A percentile compares a stretch with the other conserved stretches of the same genome.
These are phyloP conservation scores for Acridotheres tristis DNA, from an alignment of 2,797 vertebrate genomes.

Conservation along the genomic window DNA sequence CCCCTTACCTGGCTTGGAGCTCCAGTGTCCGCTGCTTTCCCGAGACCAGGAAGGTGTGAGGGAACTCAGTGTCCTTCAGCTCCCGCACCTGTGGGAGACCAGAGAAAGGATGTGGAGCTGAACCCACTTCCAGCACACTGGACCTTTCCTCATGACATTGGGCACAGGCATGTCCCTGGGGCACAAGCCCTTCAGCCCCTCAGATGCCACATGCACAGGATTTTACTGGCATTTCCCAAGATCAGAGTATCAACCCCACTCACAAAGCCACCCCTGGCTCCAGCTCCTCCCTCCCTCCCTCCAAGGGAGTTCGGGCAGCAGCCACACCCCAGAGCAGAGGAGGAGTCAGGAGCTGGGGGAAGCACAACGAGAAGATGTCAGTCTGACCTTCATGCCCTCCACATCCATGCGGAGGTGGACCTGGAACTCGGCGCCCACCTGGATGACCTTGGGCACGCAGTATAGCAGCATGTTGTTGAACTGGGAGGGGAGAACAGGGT, in stretches of 20 bases:
- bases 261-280: background rate
- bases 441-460: constrained; percentile 87
- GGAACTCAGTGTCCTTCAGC: constrained; percentile 79
- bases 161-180: background rate
- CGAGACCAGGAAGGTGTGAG: constrained; percentile 86
- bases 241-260: background rate
- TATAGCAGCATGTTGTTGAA: constrained; percentile 93
- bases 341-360: background rate
- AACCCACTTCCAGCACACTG: background rate
- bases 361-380: background rate
- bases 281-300: background rate
- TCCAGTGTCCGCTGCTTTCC: constrained; percentile 88
- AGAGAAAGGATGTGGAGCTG: background rate
- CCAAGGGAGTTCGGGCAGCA: rapidly evolving
- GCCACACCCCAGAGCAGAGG: background rate
- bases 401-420: constrained; percentile 84
- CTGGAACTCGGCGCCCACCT: constrained; percentile 85
- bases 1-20: constrained; percentile 84
- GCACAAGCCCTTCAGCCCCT: background rate
- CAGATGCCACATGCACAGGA: background rate
- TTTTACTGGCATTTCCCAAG: background rate
- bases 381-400: constrained; percentile 85
- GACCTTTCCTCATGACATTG: background rate
- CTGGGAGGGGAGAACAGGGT: constrained; percentile 58
- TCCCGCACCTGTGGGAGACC: constrained; percentile 64